phyloP scores from a whole-genome alignment of 2,888 invertebrate species.

The Sesia apiformis region DNA sequence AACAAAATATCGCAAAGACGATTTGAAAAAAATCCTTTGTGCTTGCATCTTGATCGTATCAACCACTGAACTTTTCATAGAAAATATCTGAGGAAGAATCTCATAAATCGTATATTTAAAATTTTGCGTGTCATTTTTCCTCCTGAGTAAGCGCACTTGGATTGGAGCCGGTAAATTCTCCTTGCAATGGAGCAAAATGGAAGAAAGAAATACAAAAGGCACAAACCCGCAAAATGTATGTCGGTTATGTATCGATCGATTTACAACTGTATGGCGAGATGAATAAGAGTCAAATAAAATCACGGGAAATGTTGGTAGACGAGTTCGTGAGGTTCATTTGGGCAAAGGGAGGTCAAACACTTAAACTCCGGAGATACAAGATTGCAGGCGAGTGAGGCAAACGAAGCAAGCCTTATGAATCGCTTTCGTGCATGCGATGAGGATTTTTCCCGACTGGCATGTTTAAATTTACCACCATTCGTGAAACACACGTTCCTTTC shows the following conservation, averaged over 20 bases:
- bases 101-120: not conserved
- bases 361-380: constrained; percentile 66
- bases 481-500: not conserved
- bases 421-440: constrained; percentile 49
- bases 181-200: constrained; percentile 43
- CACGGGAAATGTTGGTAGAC: constrained; percentile 34
- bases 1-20: no score
- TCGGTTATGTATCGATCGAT: constrained; percentile 18
- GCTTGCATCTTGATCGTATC: no score
- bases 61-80: no score
- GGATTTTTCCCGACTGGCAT: constrained; percentile 35
- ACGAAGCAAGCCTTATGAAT: constrained; percentile 63
- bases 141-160: constrained; percentile 21
- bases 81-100: not conserved
- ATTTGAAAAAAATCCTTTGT: no score
- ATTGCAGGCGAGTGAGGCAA: constrained; percentile 61
- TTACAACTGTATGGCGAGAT: constrained; percentile 24
- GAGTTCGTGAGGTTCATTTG: constrained; percentile 60
- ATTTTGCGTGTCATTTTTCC: not conserved
- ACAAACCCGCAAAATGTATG: constrained; percentile 32
- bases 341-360: constrained; percentile 66
- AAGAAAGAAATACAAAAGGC: constrained; percentile 63
- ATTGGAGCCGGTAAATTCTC: constrained; percentile 59
- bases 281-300: constrained; percentile 27
- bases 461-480: constrained; percentile 3